Evolutionary conservation across 2,797 vertebrate species (phyloP).

Genomic region (Sebastes oblongus): DNA sequence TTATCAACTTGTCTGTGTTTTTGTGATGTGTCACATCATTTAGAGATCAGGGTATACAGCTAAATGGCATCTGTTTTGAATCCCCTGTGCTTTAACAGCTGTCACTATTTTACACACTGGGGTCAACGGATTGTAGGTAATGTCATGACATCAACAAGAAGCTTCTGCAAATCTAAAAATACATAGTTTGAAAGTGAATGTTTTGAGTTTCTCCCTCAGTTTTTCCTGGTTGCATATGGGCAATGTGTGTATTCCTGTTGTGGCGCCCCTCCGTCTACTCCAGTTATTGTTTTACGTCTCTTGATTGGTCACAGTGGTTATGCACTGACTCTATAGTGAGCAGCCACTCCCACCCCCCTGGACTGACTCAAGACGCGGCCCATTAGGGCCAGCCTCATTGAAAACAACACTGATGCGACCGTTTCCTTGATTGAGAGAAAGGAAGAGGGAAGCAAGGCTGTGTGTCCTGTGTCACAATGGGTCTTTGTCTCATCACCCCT

Average conservation of each 20-base stretch:
- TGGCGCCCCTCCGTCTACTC: constrained; percentile 18
- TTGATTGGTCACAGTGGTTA: constrained; percentile 56
- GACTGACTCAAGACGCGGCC: constrained; percentile 66
- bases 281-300: constrained; percentile 56
- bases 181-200: not conserved
- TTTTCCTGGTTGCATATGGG: not conserved
- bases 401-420: constrained; percentile 72
- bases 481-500: constrained; percentile 76
- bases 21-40: constrained; percentile 21
- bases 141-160: constrained; percentile 15
- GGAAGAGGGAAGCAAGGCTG: constrained; percentile 62
- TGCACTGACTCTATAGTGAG: constrained; percentile 29
- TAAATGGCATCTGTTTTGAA: constrained; percentile 37
- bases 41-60: not conserved
- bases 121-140: not conserved
- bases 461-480: constrained; percentile 74
- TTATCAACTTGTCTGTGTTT: constrained; percentile 2
- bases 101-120: constrained; percentile 18
- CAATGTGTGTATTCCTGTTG: constrained; percentile 26
- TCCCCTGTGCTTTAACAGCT: constrained; percentile 18
- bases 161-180: not conserved
- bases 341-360: not conserved
- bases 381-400: constrained; percentile 67
- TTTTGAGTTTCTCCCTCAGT: constrained; percentile 2
- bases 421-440: constrained; percentile 76